Base-by-base conservation (phyloP, 2,113 vertebrate genomes). In the Antechinus stuartii region DNA sequence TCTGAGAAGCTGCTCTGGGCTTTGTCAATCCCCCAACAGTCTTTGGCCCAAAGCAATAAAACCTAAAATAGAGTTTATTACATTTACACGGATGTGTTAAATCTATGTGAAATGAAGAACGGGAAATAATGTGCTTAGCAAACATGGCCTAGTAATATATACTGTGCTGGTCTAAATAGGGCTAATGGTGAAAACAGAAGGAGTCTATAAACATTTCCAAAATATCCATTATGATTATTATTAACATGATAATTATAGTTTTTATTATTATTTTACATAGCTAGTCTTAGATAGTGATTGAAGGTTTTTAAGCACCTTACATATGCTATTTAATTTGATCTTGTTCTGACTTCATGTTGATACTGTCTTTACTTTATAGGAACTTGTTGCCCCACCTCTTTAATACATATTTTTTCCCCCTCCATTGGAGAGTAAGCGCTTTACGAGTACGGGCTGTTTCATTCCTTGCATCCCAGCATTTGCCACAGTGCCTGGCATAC, bases 61-160 rank as follows among this genome's bases (percentile, higher is more conserved):
- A 84, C 19, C n/a, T 42, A 84, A 84, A 42, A 84, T 84, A 42
- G n/a, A 84, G n/a, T 84, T 84, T 84, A 84, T 42, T 84, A 42
- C 68, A 84, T 84, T 84, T 84, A 42, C 68, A 84, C n/a, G 19
- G 68, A 84, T 84, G 68, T 42, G 68, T 84, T 84, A 84, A 84
- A 84, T 47, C n/a, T 89, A 92, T n/a, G 61, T 92, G 91, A 55
- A 52, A n/a, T 61, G 49, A 91, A 61, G 46, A 90, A 47, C 52
- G 55, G n/a, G n/a, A 94, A 90, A 30, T 90, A 22, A 30, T 42
- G 46, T 90, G 47, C 90, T 92, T 42, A 90, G 68, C 68, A 84
- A 84, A 23, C n/a, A 22, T 2, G 42, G 16, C 68, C n/a, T 84
- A 7, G 68, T 7, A 8, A 68, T 35, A 35, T 16, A 16, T 35